Conservation (phyloP, 2,113 vertebrate species). For the Pogona vitticeps region DNA sequence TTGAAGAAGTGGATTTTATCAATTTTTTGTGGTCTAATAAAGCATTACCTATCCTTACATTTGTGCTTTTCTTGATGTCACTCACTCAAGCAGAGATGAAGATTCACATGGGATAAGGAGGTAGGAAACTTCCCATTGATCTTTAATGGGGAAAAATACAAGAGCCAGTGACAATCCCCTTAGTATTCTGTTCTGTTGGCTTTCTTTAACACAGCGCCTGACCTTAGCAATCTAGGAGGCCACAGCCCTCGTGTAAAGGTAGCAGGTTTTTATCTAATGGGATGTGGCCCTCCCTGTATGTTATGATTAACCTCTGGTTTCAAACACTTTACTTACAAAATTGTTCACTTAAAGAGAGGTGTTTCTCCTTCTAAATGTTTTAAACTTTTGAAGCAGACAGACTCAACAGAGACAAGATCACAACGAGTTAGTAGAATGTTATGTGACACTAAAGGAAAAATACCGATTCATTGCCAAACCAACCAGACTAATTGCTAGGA, state of each 20-base stretch:
- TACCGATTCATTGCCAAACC: not conserved
- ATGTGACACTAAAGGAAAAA: not conserved
- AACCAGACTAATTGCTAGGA: not conserved
- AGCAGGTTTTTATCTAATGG: conserved; percentile 11
- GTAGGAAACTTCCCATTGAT: conserved; percentile 37
- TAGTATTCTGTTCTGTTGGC: conserved; percentile 43
- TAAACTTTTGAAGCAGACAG: not conserved
- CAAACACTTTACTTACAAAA: conserved; percentile 13
- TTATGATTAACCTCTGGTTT: conserved; percentile 38
- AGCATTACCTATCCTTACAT: too few species aligned
- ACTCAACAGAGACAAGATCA: not conserved
- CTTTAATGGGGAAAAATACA: conserved; percentile 14
- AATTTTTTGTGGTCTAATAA: too few species aligned
- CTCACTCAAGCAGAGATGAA: conserved; percentile 31
- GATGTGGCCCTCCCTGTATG: not conserved
- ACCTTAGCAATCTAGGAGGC: conserved; percentile 38
- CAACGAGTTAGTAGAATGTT: not conserved
- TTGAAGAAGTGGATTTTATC: too few species aligned
- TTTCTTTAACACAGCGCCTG: conserved; percentile 16
- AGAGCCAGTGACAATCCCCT: not conserved
- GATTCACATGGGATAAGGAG: conserved; percentile 14
- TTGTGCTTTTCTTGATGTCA: not conserved
- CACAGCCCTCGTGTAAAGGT: not conserved
- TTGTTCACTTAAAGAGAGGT: conserved; percentile 9
- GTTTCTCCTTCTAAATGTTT: not conserved